Evolutionary conservation across 2,113 vertebrate genomes (phyloP).

Genomic region (Datnioides undecimradiatus): DNA sequence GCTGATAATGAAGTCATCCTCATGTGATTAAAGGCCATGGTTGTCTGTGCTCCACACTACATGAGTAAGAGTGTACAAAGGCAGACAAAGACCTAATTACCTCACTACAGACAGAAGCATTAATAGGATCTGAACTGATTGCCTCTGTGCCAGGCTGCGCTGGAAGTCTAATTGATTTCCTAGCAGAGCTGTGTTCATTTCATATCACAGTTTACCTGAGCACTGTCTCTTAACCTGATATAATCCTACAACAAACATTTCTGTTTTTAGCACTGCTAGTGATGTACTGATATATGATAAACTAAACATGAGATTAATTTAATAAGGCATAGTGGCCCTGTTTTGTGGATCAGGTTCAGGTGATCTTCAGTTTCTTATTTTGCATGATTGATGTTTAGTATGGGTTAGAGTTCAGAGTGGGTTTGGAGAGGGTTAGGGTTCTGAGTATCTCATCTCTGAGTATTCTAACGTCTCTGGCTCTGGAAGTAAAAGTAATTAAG

Average conservation of each 20-base stretch:
- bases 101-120: constrained; percentile 14
- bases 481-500: too few species aligned
- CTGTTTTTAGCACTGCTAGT: neutral
- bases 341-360: neutral
- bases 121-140: constrained; percentile 23
- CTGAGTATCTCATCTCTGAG: too few species aligned
- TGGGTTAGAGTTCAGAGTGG: too few species aligned
- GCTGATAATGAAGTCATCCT: constrained; percentile 60
- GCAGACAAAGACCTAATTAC: constrained; percentile 17
- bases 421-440: too few species aligned
- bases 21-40: constrained; percentile 29
- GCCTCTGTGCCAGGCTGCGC: neutral
- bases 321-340: neutral
- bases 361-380: neutral
- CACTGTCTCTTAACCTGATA: neutral
- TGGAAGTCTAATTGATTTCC: constrained; percentile 24
- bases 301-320: neutral
- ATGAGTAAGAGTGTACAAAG: constrained; percentile 13
- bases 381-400: too few species aligned
- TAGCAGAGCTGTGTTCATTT: neutral
- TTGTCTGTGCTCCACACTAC: neutral
- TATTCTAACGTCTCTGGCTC: too few species aligned
- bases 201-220: neutral
- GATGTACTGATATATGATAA: neutral
- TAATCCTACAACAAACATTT: neutral